Conservation (phyloP, 2,888 invertebrate species). For the Corbicula japonica region DNA sequence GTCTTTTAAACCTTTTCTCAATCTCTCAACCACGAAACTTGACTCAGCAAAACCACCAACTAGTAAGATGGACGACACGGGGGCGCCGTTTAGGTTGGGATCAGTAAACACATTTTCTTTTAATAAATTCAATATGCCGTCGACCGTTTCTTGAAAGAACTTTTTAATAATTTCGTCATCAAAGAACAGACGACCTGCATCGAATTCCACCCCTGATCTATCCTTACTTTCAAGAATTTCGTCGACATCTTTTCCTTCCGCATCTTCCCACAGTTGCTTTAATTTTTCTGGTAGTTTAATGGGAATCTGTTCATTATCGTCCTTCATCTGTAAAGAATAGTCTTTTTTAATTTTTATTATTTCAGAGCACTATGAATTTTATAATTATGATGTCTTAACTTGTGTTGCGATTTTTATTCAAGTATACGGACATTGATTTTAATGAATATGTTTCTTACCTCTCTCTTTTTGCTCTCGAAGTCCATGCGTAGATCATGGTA, state of each 20-base stretch:
- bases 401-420: background rate
- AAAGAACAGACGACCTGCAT: slow-evolving; percentile 13
- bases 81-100: background rate
- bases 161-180: slow-evolving; percentile 4
- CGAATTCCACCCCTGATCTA: background rate
- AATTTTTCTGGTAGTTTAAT: too few relatives aligned
- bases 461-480: slow-evolving; percentile 8
- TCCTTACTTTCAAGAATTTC: slow-evolving; percentile 10
- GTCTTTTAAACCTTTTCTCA: slow-evolving; percentile 17
- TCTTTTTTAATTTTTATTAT: too few relatives aligned
- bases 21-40: slow-evolving; percentile 10
- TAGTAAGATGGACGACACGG: slow-evolving; percentile 25
- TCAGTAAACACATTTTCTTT: background rate
- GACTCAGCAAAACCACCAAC: slow-evolving; percentile 48
- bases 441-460: background rate
- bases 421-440: background rate
- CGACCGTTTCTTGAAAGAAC: slow-evolving; percentile 33
- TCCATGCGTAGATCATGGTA: slow-evolving; percentile 17
- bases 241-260: background rate
- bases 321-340: background rate
- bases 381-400: background rate
- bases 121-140: slow-evolving; percentile 23
- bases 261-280: too few relatives aligned
- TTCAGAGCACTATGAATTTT: too few relatives aligned
- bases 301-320: background rate